A percentile compares a stretch with the other conserved stretches of the same genome.
These are phyloP conservation scores for Listronotus bonariensis DNA, from an alignment of 1,140 invertebrate species.

Conservation along the genomic window DNA sequence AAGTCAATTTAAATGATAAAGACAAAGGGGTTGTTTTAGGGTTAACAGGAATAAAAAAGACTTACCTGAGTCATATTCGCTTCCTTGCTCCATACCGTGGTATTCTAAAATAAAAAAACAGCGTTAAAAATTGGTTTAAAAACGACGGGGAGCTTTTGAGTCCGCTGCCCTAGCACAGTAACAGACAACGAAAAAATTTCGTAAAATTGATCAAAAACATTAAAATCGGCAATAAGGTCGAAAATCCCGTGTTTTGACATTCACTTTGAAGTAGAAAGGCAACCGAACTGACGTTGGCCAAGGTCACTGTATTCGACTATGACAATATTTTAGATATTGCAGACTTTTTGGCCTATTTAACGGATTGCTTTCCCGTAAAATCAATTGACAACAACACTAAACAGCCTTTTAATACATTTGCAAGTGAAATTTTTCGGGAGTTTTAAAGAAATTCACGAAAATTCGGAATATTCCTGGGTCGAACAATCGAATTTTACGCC, in stretches of 20 bases:
- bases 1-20: slow-evolving; percentile 31
- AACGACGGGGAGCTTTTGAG: background rate
- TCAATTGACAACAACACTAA: background rate
- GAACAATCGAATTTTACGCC: slow-evolving; percentile 50
- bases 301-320: slow-evolving; percentile 53
- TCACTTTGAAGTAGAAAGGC: slow-evolving; percentile 39
- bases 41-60: slow-evolving; percentile 26
- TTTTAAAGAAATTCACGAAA: slow-evolving; percentile 53
- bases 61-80: slow-evolving; percentile 66
- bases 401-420: background rate
- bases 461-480: slow-evolving; percentile 42
- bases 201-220: slow-evolving; percentile 42
- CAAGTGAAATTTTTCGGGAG: slow-evolving; percentile 34
- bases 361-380: slow-evolving; percentile 1
- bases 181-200: slow-evolving; percentile 6
- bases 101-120: slow-evolving; percentile 60
- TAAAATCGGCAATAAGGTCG: slow-evolving; percentile 30
- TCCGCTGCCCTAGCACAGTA: background rate
- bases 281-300: slow-evolving; percentile 55
- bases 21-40: slow-evolving; percentile 24
- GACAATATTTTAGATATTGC: slow-evolving; percentile 52
- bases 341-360: slow-evolving; percentile 41
- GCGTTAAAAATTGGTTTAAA: slow-evolving; percentile 1
- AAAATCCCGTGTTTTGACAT: slow-evolving; percentile 42
- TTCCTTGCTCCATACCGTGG: slow-evolving; percentile 65